These are phyloP conservation scores for Heteropelma amictum DNA, from an alignment of 2,888 invertebrate species.

Conservation along the genomic window DNA sequence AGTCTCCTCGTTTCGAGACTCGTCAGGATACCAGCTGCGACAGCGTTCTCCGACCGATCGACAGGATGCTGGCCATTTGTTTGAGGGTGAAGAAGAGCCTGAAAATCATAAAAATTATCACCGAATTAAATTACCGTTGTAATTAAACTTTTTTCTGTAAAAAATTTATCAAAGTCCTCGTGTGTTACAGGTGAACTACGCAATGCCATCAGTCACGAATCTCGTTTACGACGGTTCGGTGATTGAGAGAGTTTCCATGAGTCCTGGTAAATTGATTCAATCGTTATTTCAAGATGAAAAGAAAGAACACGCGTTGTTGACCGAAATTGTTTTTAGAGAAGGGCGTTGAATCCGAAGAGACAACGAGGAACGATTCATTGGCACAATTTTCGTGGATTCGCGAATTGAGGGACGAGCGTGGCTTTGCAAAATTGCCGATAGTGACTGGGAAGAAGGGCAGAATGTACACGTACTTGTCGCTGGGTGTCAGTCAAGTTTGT, in stretches of 20 bases:
- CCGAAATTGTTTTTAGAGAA: conserved; percentile 11
- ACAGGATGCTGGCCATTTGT: conserved; percentile 31
- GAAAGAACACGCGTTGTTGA: too few relatives aligned
- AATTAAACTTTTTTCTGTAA: too few relatives aligned
- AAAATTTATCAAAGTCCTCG: too few relatives aligned
- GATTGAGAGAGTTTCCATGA: conserved; percentile 18
- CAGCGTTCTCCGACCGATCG: conserved; percentile 11
- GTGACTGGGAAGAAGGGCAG: conserved; percentile 13
- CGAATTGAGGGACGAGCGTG: conserved; percentile 14
- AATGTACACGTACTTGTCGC: conserved; percentile 33
- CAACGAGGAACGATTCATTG: neutral
- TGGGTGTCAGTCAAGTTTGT: conserved; percentile 26
- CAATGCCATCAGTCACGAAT: conserved; percentile 29
- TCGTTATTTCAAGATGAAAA: too few relatives aligned
- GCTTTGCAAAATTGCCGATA: conserved; percentile 31
- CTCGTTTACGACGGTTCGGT: conserved; percentile 20
- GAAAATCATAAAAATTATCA: too few relatives aligned
- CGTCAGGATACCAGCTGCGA: conserved; percentile 36
- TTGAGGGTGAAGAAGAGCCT: neutral
- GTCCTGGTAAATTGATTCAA: conserved; percentile 34
- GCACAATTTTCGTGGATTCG: conserved; percentile 6
- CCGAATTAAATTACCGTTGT: too few relatives aligned
- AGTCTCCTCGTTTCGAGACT: conserved; percentile 1
- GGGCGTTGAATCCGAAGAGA: neutral
- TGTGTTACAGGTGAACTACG: conserved; percentile 27